Percentiles rank a stretch among this genome's conserved stretches.
Conservation (phyloP, 2,113 vertebrate genomes). For the Podilymbus podiceps region DNA sequence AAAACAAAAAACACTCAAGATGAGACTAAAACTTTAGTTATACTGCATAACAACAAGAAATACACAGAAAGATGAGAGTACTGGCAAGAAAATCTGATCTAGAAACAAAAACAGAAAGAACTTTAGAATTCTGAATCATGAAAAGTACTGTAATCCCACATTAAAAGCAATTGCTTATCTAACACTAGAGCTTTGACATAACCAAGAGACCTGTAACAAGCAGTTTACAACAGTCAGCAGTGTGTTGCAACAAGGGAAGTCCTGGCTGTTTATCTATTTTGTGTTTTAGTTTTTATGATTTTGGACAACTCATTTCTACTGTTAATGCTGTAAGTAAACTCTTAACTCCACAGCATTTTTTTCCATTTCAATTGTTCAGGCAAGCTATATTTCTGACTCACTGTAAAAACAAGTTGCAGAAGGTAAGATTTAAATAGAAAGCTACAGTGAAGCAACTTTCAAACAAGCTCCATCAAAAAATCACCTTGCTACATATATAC, state of each 20-base stretch:
- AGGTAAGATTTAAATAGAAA: neutral
- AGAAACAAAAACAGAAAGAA: slow-evolving; percentile 17
- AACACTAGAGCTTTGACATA: neutral
- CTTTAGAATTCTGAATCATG: neutral
- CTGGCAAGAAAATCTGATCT: neutral
- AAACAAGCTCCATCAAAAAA: neutral
- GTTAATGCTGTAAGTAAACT: neutral
- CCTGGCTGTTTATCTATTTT: neutral
- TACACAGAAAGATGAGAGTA: neutral
- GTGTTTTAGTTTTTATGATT: neutral
- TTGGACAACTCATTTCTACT: neutral
- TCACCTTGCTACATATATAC: neutral
- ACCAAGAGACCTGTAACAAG: neutral
- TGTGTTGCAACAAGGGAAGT: neutral
- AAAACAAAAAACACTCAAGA: neutral
- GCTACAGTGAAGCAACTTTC: neutral
- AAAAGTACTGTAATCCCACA: neutral
- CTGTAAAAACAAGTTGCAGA: neutral
- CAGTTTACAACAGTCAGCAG: neutral
- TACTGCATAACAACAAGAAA: slow-evolving; percentile 8
- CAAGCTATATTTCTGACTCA: neutral
- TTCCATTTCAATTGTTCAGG: neutral
- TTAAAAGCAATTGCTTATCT: slow-evolving; percentile 7
- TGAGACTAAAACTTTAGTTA: slow-evolving; percentile 35
- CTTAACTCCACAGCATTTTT: neutral